phyloP scores from a whole-genome alignment of 2,888 invertebrate genomes.

The Eudemis profundana region DNA sequence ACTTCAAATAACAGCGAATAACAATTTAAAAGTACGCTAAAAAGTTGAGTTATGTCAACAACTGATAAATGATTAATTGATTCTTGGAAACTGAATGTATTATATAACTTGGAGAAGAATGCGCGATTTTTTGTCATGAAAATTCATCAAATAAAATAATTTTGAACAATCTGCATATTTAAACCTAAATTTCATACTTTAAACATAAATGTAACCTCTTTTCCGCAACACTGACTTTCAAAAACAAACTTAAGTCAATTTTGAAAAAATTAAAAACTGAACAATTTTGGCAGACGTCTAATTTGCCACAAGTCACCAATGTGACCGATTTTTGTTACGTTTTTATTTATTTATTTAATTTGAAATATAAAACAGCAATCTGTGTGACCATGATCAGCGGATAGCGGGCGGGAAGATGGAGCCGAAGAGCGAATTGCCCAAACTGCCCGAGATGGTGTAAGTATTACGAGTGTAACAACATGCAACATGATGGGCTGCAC shows the following conservation, averaged over 20 bases:
- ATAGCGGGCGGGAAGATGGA: slow-evolving; percentile 60
- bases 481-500: neutral
- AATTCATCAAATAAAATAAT: too few species aligned
- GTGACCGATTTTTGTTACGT: slow-evolving; percentile 33
- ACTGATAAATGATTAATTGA: too few species aligned
- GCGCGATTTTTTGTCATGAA: too few species aligned
- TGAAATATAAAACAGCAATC: slow-evolving; percentile 9
- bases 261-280: slow-evolving; percentile 51
- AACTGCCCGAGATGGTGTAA: slow-evolving; percentile 76
- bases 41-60: too few species aligned
- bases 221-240: neutral
- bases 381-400: slow-evolving; percentile 30
- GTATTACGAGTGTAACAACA: slow-evolving; percentile 48
- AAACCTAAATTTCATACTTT: too few species aligned
- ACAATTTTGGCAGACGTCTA: slow-evolving; percentile 42
- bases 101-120: too few species aligned
- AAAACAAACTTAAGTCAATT: slow-evolving; percentile 13
- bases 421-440: slow-evolving; percentile 60
- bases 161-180: too few species aligned
- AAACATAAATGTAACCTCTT: too few species aligned
- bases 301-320: slow-evolving; percentile 47
- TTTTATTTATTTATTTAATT: slow-evolving; percentile 40
- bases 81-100: too few species aligned
- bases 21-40: too few species aligned
- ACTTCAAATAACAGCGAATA: too few species aligned